Conservation (phyloP, 2,888 invertebrate species). For the Diplolepis rosae region DNA sequence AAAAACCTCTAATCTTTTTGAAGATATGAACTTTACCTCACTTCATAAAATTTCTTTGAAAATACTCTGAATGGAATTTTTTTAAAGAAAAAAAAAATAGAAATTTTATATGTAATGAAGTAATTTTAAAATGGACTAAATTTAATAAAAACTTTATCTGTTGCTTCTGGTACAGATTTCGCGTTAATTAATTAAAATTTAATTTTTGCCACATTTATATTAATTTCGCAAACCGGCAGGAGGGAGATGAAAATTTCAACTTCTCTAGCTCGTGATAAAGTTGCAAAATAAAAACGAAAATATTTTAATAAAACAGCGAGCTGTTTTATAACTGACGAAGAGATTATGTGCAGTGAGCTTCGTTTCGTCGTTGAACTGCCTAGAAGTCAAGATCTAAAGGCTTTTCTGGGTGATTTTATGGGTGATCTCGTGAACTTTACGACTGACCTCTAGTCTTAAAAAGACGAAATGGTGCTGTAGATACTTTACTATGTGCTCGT, state of each 20-base stretch:
- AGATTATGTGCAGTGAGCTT: conserved; percentile 1
- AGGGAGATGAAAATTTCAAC: not conserved
- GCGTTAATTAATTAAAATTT: conserved; percentile 19
- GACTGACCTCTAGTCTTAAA: conserved; percentile 64
- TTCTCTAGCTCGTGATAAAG: not conserved
- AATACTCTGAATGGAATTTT: too few species aligned
- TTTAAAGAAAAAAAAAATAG: too few species aligned
- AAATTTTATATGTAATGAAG: too few species aligned
- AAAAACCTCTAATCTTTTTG: too few species aligned
- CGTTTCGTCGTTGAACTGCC: not conserved
- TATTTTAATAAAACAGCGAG: conserved; percentile 43
- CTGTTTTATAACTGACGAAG: conserved; percentile 37
- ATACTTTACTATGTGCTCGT: conserved; percentile 49
- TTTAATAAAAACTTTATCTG: not conserved
- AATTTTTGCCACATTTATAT: not conserved
- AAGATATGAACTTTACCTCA: too few species aligned
- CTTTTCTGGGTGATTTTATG: conserved; percentile 55
- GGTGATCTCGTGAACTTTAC: conserved; percentile 59
- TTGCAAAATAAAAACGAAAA: conserved; percentile 15
- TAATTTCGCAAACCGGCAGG: not conserved
- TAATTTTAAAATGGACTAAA: not conserved
- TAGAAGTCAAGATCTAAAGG: not conserved
- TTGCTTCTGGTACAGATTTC: not conserved
- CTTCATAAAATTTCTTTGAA: too few species aligned
- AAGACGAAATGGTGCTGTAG: conserved; percentile 63